Evolutionary conservation across 2,888 invertebrate genomes (phyloP), one percentile per base, ranked within the genome.

Genomic region (Phortica okadai): DNA sequence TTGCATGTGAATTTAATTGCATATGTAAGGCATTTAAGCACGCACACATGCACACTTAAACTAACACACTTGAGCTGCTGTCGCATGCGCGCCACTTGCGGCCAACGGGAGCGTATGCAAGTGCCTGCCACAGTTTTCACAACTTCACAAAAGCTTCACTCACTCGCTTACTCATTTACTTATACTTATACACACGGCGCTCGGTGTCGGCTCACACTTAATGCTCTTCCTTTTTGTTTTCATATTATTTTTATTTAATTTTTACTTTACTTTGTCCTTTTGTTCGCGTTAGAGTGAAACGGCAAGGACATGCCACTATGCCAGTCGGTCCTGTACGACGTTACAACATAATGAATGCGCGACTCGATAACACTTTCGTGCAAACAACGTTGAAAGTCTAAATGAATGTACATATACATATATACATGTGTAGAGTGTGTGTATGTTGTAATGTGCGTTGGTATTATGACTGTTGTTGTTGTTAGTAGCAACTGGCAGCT

Each of bases 11-110:
- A 41, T 79, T 81, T 81, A 79, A 79, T 79, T 79, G 78, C 74
- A 75, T 78, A 76, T 76, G 79, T 84, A 79, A 84, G 81, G 79
- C 79, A 74, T 77, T 75, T 75, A 81, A 70, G 54, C 81, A 81
- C 54, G 10, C 44, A 44, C 73, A 62, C 50, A 21, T 25, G 25
- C 50, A 25, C 7, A 25, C 70, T 16, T 33, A 33, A 14, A 54
- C 21, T 41, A 41, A 11, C 70, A 69, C 44, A 42, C 69, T 45
- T 44, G 58, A 58, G 58, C 62, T 54, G 62, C 73, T 64, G 56
- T 54, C 16, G 76, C 56, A 11, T 44, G 73, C 75, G 59, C 58
- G 64, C 8, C 50, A 50, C 25, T 74, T 44, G 74, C 64, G 62
- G 74, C 76, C 75, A 78, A 75, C 59, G 59, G 59, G 2, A 59